These are phyloP conservation scores for Agonopterix arenella DNA, from an alignment of 2,888 invertebrate genomes.

Conservation along the genomic window DNA sequence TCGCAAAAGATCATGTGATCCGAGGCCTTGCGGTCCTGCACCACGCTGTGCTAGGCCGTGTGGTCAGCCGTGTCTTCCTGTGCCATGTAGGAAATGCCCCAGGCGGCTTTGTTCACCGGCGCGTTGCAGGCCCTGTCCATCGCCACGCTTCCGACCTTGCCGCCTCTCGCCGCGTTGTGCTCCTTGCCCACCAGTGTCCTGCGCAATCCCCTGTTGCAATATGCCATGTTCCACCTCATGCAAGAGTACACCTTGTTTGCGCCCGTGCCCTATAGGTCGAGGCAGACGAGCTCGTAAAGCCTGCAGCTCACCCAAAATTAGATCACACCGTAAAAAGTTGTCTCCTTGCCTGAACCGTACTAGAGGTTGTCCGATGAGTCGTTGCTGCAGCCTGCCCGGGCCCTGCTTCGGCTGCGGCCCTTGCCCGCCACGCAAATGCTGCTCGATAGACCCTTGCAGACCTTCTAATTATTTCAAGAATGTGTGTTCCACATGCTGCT, in stretches of 20 bases:
- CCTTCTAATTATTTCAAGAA: background rate
- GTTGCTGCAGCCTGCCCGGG: constrained; percentile 47
- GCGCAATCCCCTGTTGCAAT: constrained; percentile 9
- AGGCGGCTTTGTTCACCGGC: constrained; percentile 8
- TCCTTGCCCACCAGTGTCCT: constrained; percentile 7
- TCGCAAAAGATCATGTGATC: constrained; percentile 23
- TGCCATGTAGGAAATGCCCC: constrained; percentile 3
- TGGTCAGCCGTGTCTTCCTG: constrained; percentile 13
- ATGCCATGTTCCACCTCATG: constrained; percentile 31
- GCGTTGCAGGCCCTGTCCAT: constrained; percentile 12
- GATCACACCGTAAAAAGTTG: constrained; percentile 35
- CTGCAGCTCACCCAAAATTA: constrained; percentile 48
- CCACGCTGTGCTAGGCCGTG: constrained; percentile 22
- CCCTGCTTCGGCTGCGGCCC: constrained; percentile 24
- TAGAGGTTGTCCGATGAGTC: constrained; percentile 42
- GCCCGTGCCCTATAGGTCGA: constrained; percentile 48
- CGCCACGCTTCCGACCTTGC: constrained; percentile 12
- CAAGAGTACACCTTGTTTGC: constrained; percentile 45
- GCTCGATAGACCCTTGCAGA: background rate
- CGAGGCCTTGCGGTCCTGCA: constrained; percentile 11
- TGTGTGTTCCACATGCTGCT: background rate
- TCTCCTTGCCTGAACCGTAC: constrained; percentile 58
- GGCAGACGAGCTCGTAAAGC: constrained; percentile 30
- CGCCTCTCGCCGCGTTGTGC: constrained; percentile 13
- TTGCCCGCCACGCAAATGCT: constrained; percentile 33